These are phyloP conservation scores for Brachirus orientalis DNA, from an alignment of 2,113 vertebrate genomes.

Conservation along the genomic window DNA sequence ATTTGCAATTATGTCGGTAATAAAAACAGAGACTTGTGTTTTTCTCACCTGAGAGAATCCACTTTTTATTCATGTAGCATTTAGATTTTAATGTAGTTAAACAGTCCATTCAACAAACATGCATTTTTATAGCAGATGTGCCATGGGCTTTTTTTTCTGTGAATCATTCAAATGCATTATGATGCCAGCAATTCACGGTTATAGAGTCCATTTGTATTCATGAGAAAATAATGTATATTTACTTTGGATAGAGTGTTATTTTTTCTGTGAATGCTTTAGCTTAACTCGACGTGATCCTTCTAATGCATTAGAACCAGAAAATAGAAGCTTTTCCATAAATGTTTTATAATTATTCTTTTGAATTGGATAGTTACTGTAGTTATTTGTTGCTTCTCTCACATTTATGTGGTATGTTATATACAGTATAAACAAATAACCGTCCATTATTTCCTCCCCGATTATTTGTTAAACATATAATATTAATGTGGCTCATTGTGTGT, in stretches of 20 bases:
- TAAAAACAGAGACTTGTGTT: slow-evolving; percentile 1
- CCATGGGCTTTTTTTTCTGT: too few species aligned
- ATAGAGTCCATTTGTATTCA: slow-evolving; percentile 15
- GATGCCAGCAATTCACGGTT: background rate
- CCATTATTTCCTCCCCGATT: too few species aligned
- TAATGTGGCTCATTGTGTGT: too few species aligned
- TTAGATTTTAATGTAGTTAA: slow-evolving; percentile 1
- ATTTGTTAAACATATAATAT: too few species aligned
- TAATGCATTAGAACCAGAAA: too few species aligned
- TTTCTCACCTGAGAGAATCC: background rate
- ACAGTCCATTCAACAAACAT: background rate
- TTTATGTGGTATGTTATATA: too few species aligned
- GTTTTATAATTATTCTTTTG: background rate
- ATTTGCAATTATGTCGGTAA: too few species aligned
- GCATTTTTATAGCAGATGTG: background rate
- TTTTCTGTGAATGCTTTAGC: background rate
- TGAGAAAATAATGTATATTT: background rate
- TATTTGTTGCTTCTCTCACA: background rate
- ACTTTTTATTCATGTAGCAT: background rate
- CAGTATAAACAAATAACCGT: too few species aligned
- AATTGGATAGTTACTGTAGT: background rate
- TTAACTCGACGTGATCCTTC: background rate
- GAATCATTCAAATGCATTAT: too few species aligned
- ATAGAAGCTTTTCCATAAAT: too few species aligned
- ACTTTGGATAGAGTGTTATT: background rate